Evolutionary conservation across 2,797 vertebrate genomes (phyloP), one percentile per base, ranked within the genome.

Genomic region (Babyrousa celebensis): DNA sequence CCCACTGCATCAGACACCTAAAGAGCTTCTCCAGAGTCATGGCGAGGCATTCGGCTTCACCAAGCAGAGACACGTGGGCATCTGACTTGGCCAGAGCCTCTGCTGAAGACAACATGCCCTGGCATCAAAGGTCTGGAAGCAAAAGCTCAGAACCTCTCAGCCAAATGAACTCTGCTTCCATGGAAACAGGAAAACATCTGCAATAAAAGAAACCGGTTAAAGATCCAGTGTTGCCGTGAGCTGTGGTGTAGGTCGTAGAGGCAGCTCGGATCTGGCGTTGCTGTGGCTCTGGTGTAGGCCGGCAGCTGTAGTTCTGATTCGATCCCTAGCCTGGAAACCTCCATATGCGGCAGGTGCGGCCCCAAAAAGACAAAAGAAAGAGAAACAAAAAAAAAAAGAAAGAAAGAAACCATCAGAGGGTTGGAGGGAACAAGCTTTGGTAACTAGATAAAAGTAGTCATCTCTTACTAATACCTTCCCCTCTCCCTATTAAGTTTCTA

Each of bases 21-120:
- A 12, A 32, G 16, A 18, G 23, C 25, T 54, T 43, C 80, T n/a
- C 12, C n/a, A 14, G 40, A 25, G 18, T 82, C 62, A 79, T 10
- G 5, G 6, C 18, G 29, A 85, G 11, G 40, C 0, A 1, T 36
- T 23, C 1, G 4, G 21, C 62, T 23, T 48, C 36, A 63, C 6
- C 3, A 8, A 56, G 20, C 36, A 85, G 16, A 15, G 16, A 21
- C 29, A 5, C 20, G 11, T 0, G 1, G 15, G 23, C 27, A 1
- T 12, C 9, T 3, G 25, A 40, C 23, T 29, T n/a, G 0, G 17
- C 7, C 43, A 27, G 21, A 91, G 14, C 54, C 54, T 83, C 68
- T 29, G 29, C 72, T 62, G 40, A 91, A 90, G 63, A 70, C 32
- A n/a, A 43, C 78, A 83, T 25, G 20, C 1, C 12, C 52, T 16